Base-by-base conservation (phyloP, 2,113 vertebrate species). In the Atractosteus spatula region DNA sequence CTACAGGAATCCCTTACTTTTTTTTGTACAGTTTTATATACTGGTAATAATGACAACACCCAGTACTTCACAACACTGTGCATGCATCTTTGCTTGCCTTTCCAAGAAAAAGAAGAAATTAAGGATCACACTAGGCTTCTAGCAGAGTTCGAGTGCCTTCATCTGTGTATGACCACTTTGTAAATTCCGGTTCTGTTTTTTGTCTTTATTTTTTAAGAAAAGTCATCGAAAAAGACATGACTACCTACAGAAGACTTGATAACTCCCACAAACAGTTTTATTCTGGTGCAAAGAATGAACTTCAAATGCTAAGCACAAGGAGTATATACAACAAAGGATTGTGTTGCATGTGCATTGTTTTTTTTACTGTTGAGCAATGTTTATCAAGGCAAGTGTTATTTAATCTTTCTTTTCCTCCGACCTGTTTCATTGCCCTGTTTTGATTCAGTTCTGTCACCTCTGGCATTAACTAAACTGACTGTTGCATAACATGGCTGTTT, bases 61-160 rank as follows among this genome's bases (percentile, higher is more conserved):
- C 78, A 79, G 81, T 83, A 88, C 85, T 92, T 91, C 87, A 93
- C 92, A 92, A 91, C 94, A 96, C 94, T 96, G 94, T 96, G 95
- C 95, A 97, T 97, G 95, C 89, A 87, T 94, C 86, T 88, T 95
- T 90, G 94, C 95, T 95, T 88, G 93, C 93, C 93, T 96, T 95
- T 91, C 88, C 82, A 82, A 75, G 78, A 80, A 83, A 84, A 78
- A 82, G 29, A 77, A 91, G 86, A 88, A 92, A 86, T 88, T 90
- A 89, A 89, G 83, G 90, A 89, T 93, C 88, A 92, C 89, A 92
- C 87, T 93, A 93, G 91, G 93, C 94, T 96, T 96, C 91, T 85
- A 93, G 93, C 93, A 96, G 91, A 93, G 89, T 93, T 89, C 82
- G 92, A 97, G 96, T 98, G 96, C 96, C 96, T 99, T 99, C 92